A percentile compares a stretch with the other conserved stretches of the same genome.
phyloP scores from a whole-genome alignment of 2,113 vertebrate species.

The Oreamnos americanus region DNA sequence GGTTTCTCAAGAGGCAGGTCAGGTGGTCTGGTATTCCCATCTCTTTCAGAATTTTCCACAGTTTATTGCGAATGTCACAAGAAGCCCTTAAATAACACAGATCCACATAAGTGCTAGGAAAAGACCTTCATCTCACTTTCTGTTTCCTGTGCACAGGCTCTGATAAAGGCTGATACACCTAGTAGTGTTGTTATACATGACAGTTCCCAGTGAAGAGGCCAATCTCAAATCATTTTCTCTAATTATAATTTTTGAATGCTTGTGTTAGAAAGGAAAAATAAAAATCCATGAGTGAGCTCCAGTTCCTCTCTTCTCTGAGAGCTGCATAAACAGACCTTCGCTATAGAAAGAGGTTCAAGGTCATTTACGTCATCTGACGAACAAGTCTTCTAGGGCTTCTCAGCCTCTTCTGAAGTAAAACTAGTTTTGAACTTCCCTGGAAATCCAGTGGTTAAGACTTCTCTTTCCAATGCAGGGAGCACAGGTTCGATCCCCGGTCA shows the following conservation, averaged over 20 bases:
- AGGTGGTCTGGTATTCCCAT: no score
- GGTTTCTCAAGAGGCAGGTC: no score
- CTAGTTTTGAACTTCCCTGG: background rate
- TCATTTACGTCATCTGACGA: background rate
- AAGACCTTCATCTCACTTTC: background rate
- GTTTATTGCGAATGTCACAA: no score
- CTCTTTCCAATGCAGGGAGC: background rate
- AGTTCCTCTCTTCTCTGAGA: background rate
- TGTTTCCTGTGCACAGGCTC: background rate
- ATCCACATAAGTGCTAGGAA: background rate
- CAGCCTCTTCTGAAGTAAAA: background rate
- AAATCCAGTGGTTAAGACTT: background rate
- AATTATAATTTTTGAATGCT: background rate
- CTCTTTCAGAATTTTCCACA: no score
- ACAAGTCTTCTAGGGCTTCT: background rate
- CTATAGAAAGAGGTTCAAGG: background rate
- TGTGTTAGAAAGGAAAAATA: background rate
- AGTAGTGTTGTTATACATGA: accelerated
- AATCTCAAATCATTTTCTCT: background rate
- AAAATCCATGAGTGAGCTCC: background rate
- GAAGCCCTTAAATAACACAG: background rate
- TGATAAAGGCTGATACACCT: background rate
- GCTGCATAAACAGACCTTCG: background rate
- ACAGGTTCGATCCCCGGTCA: background rate
- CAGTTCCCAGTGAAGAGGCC: background rate